Evolutionary conservation across 2,797 vertebrate genomes (phyloP), one percentile per base, ranked within the genome.

Genomic region (Betta splendens): DNA sequence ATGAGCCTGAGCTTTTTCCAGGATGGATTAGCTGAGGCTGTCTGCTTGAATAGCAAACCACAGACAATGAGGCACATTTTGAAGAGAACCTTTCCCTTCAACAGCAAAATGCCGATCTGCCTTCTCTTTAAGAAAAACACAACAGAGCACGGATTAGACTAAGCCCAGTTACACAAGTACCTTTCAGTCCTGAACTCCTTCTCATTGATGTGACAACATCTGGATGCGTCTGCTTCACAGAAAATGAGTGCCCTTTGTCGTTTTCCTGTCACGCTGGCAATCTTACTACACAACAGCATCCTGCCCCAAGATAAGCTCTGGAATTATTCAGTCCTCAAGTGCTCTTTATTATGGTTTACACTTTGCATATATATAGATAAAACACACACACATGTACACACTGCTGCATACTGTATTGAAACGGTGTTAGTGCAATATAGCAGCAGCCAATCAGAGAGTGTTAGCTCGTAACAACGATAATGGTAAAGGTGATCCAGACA

Each of bases 401-500:
- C 17, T 32, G 38, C 26, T 37, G 33, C 26, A 37, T 47, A 53
- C 42, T 45, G 21, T 31, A 25, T n/a, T 48, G 50, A 53, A 40
- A 23, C 22, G 3, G 32, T 26, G 45, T 49, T 35, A 28, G 23
- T 16, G 25, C 9, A 7, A 42, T 33, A 21, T 40, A 33, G 21
- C 44, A 43, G 15, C 48, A 42, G 16, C 58, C 45, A 48, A 64
- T 56, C 69, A 50, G 44, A 64, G 53, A 48, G 20, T 25, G 18
- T 10, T 44, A 9, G 35, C 39, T 61, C 60, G 48, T 48, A 31
- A 55, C 57, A 42, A 35, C 49, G 29, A 28, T 60, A 60, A 68
- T 62, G 39, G 49, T 57, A 42, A 76, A 73, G 69, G 72, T 75
- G 66, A 60, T 61, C 54, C 18, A 50, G 29, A 46, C 5, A 25